Percentiles rank a stretch among this genome's conserved stretches.
phyloP scores from a whole-genome alignment of 2,797 vertebrate genomes.

The Thamnophis elegans region DNA sequence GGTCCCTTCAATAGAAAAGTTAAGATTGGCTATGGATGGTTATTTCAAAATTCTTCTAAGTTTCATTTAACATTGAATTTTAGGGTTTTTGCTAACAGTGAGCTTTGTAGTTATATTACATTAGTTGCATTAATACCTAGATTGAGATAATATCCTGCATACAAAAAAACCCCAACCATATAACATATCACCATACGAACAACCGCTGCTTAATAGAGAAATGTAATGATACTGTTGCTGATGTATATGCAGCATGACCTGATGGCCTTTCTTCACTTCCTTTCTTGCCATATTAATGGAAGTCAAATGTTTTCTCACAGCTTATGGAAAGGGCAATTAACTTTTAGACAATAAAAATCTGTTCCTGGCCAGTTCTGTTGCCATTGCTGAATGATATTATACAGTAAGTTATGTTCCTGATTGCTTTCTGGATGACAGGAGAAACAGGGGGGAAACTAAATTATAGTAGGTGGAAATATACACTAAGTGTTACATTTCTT shows the following conservation, averaged over 20 bases:
- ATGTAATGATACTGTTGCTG: background rate
- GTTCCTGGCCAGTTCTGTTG: background rate
- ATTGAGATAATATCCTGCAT: background rate
- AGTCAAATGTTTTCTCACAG: background rate
- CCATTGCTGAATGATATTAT: background rate
- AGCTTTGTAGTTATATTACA: background rate
- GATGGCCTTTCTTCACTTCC: background rate
- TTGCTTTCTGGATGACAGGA: background rate
- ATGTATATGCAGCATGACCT: too few species aligned
- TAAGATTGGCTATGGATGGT: background rate
- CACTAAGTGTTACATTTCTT: background rate
- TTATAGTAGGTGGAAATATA: background rate
- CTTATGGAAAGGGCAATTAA: background rate
- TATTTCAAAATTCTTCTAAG: background rate
- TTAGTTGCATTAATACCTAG: background rate
- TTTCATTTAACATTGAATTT: conserved; percentile 2
- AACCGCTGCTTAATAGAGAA: too few species aligned
- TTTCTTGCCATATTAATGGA: background rate
- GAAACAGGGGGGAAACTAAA: background rate
- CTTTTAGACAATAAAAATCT: background rate
- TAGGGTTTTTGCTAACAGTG: background rate
- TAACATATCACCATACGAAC: background rate
- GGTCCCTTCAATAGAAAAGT: background rate
- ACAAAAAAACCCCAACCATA: background rate
- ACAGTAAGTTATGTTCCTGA: background rate